Conservation (phyloP, 2,888 invertebrate species). For the Opisthograptis luteolata region DNA sequence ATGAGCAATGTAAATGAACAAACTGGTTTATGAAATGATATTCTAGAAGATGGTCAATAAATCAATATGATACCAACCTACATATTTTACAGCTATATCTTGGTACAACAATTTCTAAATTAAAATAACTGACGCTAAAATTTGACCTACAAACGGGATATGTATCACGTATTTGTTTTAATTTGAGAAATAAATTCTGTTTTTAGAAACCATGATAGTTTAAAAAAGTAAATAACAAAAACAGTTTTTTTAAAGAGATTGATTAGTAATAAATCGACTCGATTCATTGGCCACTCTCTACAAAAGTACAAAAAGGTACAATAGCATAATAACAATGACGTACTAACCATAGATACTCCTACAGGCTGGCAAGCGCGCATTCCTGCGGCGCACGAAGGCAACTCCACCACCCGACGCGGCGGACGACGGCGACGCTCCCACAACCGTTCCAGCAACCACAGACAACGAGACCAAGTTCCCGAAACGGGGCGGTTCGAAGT, state of each 20-base stretch:
- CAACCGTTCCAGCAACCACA: conserved; percentile 38
- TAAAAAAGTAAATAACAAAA: too few species aligned
- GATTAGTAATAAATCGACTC: background rate
- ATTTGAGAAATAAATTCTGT: too few species aligned
- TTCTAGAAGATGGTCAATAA: background rate
- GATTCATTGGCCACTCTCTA: background rate
- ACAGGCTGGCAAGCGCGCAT: conserved; percentile 65
- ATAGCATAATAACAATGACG: conserved; percentile 23
- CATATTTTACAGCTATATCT: background rate
- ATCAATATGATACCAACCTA: background rate
- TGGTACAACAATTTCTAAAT: background rate
- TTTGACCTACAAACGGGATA: too few species aligned
- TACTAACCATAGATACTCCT: conserved; percentile 45
- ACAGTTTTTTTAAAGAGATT: too few species aligned
- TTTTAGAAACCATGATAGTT: too few species aligned
- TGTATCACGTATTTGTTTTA: too few species aligned
- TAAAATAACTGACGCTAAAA: too few species aligned
- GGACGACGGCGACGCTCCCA: conserved; percentile 52
- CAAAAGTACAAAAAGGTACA: too few species aligned
- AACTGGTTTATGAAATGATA: background rate
- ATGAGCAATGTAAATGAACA: background rate
- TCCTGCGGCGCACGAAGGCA: conserved; percentile 74
- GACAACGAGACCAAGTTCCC: conserved; percentile 31
- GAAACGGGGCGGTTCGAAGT: conserved; percentile 49
- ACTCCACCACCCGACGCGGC: conserved; percentile 62